Percentiles rank a stretch among this genome's conserved stretches.
These are phyloP conservation scores for Vanessa tameamea DNA, from an alignment of 1,140 invertebrate species.

Conservation along the genomic window DNA sequence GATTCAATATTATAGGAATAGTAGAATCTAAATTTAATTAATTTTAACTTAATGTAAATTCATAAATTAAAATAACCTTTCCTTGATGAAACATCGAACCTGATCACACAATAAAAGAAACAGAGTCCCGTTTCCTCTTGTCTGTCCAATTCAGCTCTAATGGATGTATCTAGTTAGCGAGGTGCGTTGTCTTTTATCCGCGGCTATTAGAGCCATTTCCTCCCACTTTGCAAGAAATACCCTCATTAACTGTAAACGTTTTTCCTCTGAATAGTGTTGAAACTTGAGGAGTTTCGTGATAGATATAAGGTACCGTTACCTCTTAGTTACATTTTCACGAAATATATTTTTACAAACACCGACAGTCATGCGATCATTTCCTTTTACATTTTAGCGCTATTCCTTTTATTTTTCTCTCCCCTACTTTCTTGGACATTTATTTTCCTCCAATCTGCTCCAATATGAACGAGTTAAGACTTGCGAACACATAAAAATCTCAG, in stretches of 20 bases:
- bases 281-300: constrained; percentile 1
- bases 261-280: constrained; percentile 21
- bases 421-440: not conserved
- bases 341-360: not conserved
- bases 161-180: constrained; percentile 33
- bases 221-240: constrained; percentile 15
- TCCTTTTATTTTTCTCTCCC: not conserved
- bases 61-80: too few species aligned
- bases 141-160: constrained; percentile 12
- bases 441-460: constrained; percentile 18
- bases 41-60: too few species aligned
- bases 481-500: constrained; percentile 20
- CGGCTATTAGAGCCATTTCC: constrained; percentile 30
- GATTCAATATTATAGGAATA: too few species aligned
- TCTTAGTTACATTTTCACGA: not conserved
- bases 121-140: not conserved
- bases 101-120: not conserved
- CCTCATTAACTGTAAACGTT: constrained; percentile 32
- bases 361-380: not conserved
- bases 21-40: too few species aligned
- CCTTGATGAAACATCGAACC: too few species aligned
- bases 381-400: not conserved
- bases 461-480: constrained; percentile 12
- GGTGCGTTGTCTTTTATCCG: constrained; percentile 23
- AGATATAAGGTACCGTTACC: not conserved